Evolutionary conservation across 2,797 vertebrate species (phyloP), one percentile per base, ranked within the genome.

Genomic region (Atherinosoma microstoma): DNA sequence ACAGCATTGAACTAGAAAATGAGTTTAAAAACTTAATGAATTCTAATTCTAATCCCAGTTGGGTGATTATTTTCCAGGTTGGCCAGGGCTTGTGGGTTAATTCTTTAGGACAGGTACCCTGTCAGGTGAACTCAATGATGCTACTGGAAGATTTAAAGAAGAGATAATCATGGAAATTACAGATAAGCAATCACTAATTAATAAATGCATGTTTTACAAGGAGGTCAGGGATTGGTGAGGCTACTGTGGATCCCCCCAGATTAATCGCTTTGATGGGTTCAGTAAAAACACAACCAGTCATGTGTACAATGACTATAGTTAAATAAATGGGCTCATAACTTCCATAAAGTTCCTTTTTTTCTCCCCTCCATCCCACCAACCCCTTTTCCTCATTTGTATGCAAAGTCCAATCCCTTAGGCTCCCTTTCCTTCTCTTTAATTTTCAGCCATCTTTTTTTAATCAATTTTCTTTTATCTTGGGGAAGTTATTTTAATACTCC

Each of bases 401-500:
- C 90, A 92, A 92, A 93, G 87, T 91, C 83, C 87, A 83, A 90
- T 91, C 91, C 93, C 92, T 92, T 82, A 91, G 93, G 94, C 92
- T 91, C 77, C 80, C 79, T 90, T 89, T 92, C 88, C 87, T 82
- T 85, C 89, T 93, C 89, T 94, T 94, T 94, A 93, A 94, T 94
- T 94, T 93, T 89, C 91, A 94, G 91, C 92, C 91, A 93, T 92
- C 91, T 93, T 93, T 93, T 93, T 94, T 94, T 93, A 93, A 94
- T 95, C 91, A 93, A 93, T 94, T 93, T 95, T 93, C 92, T 94
- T 94, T 95, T 94, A 94, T 94, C 92, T 93, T 67, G 56, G 91
- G 93, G 91, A 94, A 94, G 92, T 94, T 94, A 94, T 94, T 95
- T 94, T 94, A 94, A 94, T 94, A 94, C 92, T 91, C 92, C 91